Base-by-base conservation (phyloP, 1,140 invertebrate genomes). In the Tribolium madens region DNA sequence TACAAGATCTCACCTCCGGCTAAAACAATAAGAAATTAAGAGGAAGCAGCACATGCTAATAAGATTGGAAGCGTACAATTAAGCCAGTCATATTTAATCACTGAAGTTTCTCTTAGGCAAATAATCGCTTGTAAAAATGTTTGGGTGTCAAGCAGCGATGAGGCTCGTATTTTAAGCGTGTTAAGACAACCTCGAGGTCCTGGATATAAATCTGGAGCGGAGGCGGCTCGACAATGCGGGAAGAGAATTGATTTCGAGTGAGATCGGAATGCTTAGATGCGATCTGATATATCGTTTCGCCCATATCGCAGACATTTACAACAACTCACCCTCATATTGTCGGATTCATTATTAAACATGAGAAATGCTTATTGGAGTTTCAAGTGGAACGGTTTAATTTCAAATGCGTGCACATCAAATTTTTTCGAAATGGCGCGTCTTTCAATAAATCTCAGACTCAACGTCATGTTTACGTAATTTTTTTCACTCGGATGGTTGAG, bases 171-270 rank as follows among this genome's bases (percentile, higher is more conserved):
- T 76, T 76, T 69, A 76, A 33, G 73, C 50, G 69, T 71, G 73
- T 76, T 79, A 76, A 79, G 78, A 79, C 78, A 79, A 79, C 78
- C 70, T 79, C 76, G 70, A 72, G 78, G 75, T 74, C 74, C 52
- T 18, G 71, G 78, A 79, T 79, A 79, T 79, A 79, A 79, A 79
- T 79, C 78, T 79, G 72, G 68, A 70, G 78, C 42, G 75, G 60
- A 60, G 75, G 75, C 70, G 64, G 71, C 47, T 69, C 75, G 75
- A 79, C 78, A 79, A 79, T 79, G 75, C 78, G 71, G 57, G 78
- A 73, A 74, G 75, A 76, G 78, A 79, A 79, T 79, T 79, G 78
- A 79, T 79, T 79, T 79, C 78, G 71, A 79, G 75, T 76, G 78
- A 79, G 75, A 79, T 76, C 78, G 77, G 69, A 75, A 70, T 73